These are phyloP conservation scores for Drosophila lutescens DNA, from an alignment of 2,888 invertebrate species.

Conservation along the genomic window DNA sequence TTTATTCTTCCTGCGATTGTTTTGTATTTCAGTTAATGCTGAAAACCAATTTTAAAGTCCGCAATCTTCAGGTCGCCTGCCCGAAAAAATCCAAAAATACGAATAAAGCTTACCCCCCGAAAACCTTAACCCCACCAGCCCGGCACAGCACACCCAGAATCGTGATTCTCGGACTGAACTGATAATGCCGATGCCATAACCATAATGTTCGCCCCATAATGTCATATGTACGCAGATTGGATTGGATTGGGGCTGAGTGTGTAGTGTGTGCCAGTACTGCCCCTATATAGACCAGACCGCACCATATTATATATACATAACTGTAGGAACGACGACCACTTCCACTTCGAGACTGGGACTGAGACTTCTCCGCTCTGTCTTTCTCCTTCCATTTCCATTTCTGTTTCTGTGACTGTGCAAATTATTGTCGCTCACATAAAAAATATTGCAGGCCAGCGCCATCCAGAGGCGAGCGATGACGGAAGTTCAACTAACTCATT, in stretches of 20 bases:
- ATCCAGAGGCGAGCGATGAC: slow-evolving; percentile 63
- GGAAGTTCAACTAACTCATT: slow-evolving; percentile 83
- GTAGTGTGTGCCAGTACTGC: background rate
- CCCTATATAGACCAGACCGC: slow-evolving; percentile 1
- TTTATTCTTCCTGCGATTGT: no score
- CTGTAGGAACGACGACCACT: slow-evolving; percentile 15
- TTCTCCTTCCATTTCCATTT: slow-evolving; percentile 25
- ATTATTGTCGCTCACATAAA: slow-evolving; percentile 72
- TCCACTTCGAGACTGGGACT: slow-evolving; percentile 22
- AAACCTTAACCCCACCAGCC: slow-evolving; percentile 21
- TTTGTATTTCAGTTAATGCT: no score
- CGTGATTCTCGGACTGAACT: slow-evolving; percentile 22
- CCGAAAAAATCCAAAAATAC: background rate
- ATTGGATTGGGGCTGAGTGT: slow-evolving; percentile 1
- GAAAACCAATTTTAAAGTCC: background rate
- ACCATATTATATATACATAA: slow-evolving; percentile 12
- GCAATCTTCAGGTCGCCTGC: slow-evolving; percentile 1
- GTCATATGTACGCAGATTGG: slow-evolving; percentile 16
- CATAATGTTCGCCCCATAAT: slow-evolving; percentile 39
- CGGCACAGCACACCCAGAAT: background rate
- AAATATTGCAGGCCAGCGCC: slow-evolving; percentile 65
- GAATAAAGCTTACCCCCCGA: slow-evolving; percentile 15
- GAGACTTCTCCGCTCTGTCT: slow-evolving; percentile 6
- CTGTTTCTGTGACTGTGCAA: slow-evolving; percentile 64
- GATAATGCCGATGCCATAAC: slow-evolving; percentile 46